These are phyloP conservation scores for Pangasius krempfi DNA, from an alignment of 2,797 vertebrate species.

Conservation along the genomic window DNA sequence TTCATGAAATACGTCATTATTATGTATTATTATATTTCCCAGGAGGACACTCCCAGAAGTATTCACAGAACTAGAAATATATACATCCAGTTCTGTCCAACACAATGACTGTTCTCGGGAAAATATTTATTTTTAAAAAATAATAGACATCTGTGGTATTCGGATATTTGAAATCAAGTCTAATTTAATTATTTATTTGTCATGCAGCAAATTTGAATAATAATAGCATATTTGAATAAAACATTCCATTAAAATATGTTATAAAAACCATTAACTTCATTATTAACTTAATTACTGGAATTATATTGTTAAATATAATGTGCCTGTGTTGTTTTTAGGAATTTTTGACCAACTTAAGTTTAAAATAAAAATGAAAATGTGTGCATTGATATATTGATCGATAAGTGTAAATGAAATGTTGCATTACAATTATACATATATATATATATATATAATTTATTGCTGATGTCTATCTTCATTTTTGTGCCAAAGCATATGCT, in stretches of 20 bases:
- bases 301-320: not conserved
- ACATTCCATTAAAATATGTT: too few species aligned
- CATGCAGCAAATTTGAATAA: not conserved
- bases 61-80: too few species aligned
- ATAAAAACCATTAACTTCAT: not conserved
- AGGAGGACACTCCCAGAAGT: not conserved
- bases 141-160: too few species aligned
- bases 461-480: not conserved
- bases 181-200: too few species aligned
- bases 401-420: too few species aligned
- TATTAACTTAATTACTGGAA: not conserved
- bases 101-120: not conserved
- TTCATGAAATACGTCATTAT: constrained; percentile 47
- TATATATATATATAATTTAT: not conserved
- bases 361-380: too few species aligned
- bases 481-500: not conserved
- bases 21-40: constrained; percentile 11
- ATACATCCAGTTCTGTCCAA: not conserved
- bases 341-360: too few species aligned
- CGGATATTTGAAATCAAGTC: too few species aligned
- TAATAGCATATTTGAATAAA: not conserved
- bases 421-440: not conserved
- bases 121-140: too few species aligned
- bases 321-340: too few species aligned
- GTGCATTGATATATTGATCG: too few species aligned